phyloP scores from a whole-genome alignment of 37 sponge, comb jelly and placozoan genomes.

The Amphimedon queenslandica region DNA sequence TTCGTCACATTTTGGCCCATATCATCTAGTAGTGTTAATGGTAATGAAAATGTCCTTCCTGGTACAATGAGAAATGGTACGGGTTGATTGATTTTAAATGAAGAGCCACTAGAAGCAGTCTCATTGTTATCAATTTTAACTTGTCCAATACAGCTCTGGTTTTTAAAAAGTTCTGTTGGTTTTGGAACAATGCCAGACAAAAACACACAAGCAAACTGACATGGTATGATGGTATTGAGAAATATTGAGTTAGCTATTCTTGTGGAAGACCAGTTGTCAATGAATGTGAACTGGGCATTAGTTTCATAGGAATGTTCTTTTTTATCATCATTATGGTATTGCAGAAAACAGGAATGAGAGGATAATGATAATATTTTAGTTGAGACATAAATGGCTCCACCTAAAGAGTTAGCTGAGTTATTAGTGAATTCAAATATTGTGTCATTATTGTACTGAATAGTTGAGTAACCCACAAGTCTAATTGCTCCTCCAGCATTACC shows the following conservation, averaged over 20 bases:
- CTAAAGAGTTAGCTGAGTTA: no score
- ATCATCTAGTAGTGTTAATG: background rate
- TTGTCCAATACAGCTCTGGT: background rate
- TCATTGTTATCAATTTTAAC: no score
- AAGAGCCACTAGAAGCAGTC: background rate
- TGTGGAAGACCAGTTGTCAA: background rate
- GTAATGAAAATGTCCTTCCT: background rate
- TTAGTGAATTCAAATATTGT: background rate
- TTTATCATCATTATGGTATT: background rate
- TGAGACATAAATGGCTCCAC: background rate
- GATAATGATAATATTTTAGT: no score
- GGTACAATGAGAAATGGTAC: background rate
- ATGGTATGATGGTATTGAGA: background rate
- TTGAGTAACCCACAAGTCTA: background rate
- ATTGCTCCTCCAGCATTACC: background rate
- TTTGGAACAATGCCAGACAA: background rate
- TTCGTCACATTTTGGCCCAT: background rate
- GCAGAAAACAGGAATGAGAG: no score
- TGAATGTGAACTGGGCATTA: background rate
- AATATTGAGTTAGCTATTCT: background rate
- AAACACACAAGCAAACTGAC: background rate
- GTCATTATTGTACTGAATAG: background rate
- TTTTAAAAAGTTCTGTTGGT: background rate
- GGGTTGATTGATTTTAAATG: background rate
- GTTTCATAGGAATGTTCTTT: background rate